phyloP scores from a whole-genome alignment of 2,113 vertebrate species.

The Oryzias celebensis region DNA sequence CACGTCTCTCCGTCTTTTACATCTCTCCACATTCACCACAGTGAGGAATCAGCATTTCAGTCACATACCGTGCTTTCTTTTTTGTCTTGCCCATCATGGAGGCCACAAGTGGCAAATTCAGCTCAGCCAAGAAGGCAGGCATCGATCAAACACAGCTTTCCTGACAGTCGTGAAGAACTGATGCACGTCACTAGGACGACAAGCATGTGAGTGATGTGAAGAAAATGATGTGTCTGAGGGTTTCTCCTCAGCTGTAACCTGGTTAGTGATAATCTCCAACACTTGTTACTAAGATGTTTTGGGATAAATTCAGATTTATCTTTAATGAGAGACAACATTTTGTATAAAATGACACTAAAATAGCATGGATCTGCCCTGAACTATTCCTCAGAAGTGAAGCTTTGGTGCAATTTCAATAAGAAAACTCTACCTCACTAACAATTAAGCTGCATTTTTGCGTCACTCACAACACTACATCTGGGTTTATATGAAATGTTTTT shows the following conservation, averaged over 20 bases:
- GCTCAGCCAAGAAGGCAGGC: slow-evolving; percentile 20
- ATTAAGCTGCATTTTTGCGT: no score
- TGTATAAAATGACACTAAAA: no score
- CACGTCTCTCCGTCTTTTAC: slow-evolving; percentile 13
- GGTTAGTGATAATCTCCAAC: neutral
- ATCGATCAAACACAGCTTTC: slow-evolving; percentile 30
- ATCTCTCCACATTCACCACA: slow-evolving; percentile 32
- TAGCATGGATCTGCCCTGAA: no score
- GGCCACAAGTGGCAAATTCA: slow-evolving; percentile 39
- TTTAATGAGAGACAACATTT: neutral
- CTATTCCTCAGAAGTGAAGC: no score
- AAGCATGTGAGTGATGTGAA: slow-evolving; percentile 6
- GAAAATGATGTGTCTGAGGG: slow-evolving; percentile 16
- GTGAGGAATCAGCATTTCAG: slow-evolving; percentile 63
- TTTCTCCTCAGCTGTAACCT: slow-evolving; percentile 1
- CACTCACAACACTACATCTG: no score
- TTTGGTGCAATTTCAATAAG: no score
- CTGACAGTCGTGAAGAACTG: slow-evolving; percentile 17
- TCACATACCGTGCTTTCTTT: slow-evolving; percentile 47
- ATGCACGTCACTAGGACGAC: slow-evolving; percentile 13
- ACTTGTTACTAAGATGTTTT: neutral
- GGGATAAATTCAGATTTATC: neutral
- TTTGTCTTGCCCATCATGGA: slow-evolving; percentile 23
- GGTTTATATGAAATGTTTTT: no score
- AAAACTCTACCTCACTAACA: no score